phyloP scores from a whole-genome alignment of 2,888 invertebrate genomes.

The Lottia scabra region DNA sequence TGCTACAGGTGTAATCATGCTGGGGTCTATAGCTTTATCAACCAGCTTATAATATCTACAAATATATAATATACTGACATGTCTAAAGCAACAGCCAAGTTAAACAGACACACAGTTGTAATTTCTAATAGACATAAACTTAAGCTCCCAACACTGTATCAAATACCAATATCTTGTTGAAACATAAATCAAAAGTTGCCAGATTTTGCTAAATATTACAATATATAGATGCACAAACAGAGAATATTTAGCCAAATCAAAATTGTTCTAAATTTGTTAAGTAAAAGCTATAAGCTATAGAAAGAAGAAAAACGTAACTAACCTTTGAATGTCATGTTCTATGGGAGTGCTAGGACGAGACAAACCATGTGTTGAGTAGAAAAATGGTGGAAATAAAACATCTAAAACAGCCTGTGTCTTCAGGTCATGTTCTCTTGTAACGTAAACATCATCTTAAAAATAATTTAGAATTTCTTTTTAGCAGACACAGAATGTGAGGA shows the following conservation, averaged over 20 bases:
- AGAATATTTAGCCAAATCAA: no score
- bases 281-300: no score
- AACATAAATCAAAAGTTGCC: no score
- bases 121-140: no score
- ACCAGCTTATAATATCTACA: conserved; percentile 61
- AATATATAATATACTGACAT: no score
- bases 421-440: conserved; percentile 31
- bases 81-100: no score
- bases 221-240: no score
- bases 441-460: conserved; percentile 7
- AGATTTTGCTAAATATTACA: no score
- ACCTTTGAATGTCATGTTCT: conserved; percentile 53
- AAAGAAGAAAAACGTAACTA: background rate
- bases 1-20: conserved; percentile 61
- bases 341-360: conserved; percentile 62
- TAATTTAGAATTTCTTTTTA: background rate
- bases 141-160: background rate
- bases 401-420: conserved; percentile 48
- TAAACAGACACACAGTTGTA: no score
- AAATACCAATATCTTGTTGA: background rate
- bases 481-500: background rate
- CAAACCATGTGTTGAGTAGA: conserved; percentile 64
- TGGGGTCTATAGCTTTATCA: conserved; percentile 57
- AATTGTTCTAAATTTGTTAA: no score
- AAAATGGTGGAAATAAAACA: conserved; percentile 65